Percentiles rank a stretch among this genome's conserved stretches.
These are phyloP conservation scores for roundworm (Caenorhabditis elegans) DNA, from an alignment of 1,140 invertebrate genomes.

Conservation along the genomic window WBcel235 BX284605.5:6681501-6682000, in stretches of 20 bases:
- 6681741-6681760: conserved; percentile 28
- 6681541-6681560: conserved; percentile 6
- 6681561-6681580: conserved; percentile 13
- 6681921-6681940: no score
- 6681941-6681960: no score
- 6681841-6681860: no score
- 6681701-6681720: conserved; percentile 24
- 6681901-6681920: no score
- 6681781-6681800: conserved; percentile 6
- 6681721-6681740: conserved; percentile 24
- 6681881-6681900: neutral
- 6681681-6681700: conserved; percentile 25
- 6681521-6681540: conserved; percentile 10
- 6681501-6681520: conserved; percentile 1
- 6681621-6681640: neutral
- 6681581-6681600: neutral
- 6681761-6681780: conserved; percentile 11
- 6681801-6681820: conserved; percentile 28
- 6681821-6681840: no score
- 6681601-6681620: neutral
- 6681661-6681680: conserved; percentile 1
- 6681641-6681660: neutral
- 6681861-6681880: neutral
- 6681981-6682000: no score
- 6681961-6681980: no score